These are phyloP conservation scores for Cercopithecus neglectus DNA, from an alignment of 2,797 vertebrate genomes.

Conservation along the genomic window DNA sequence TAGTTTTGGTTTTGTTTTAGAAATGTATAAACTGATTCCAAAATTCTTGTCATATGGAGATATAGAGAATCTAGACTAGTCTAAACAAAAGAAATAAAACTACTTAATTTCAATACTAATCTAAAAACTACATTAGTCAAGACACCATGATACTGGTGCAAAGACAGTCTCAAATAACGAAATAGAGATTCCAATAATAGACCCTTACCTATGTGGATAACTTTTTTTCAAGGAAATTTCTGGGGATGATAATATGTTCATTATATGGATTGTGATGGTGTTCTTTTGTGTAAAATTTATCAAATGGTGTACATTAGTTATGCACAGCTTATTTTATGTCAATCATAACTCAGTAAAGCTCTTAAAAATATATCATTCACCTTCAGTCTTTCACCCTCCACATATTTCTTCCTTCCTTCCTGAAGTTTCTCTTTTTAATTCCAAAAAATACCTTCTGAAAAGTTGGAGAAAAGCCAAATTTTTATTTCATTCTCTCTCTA, in stretches of 20 bases:
- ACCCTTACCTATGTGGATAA: background rate
- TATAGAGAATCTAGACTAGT: background rate
- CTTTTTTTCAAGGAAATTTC: background rate
- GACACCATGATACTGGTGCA: background rate
- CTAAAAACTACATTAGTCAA: background rate
- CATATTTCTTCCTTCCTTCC: background rate
- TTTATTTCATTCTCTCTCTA: background rate
- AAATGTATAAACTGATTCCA: background rate
- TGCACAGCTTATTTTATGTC: background rate
- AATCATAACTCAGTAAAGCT: background rate
- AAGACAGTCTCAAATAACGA: background rate
- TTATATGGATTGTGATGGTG: background rate
- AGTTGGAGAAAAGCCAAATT: background rate
- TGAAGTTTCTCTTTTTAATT: background rate
- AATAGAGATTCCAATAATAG: background rate
- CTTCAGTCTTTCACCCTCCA: background rate
- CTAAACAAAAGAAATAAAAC: background rate
- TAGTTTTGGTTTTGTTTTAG: background rate
- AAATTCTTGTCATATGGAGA: background rate
- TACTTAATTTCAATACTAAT: background rate
- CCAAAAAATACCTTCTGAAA: background rate
- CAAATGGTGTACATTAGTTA: background rate
- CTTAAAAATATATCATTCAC: background rate
- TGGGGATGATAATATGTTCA: background rate
- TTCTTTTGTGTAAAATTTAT: background rate